Conservation (phyloP, 2,888 invertebrate species). For the Diloba caeruleocephala region DNA sequence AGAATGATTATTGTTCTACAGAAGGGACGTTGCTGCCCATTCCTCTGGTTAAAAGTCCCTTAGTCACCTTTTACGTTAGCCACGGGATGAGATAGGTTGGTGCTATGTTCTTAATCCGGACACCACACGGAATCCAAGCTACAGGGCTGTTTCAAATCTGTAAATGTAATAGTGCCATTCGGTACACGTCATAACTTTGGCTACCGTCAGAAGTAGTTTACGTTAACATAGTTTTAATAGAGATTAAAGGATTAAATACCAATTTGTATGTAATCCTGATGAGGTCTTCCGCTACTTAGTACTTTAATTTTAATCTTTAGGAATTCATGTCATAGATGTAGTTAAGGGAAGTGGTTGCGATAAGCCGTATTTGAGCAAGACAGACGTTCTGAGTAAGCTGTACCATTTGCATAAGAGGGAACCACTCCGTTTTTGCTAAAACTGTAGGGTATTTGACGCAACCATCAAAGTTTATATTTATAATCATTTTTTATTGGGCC, state of each 20-base stretch:
- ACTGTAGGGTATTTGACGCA: slow-evolving; percentile 33
- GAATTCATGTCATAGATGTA: slow-evolving; percentile 51
- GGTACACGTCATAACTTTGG: slow-evolving; percentile 1
- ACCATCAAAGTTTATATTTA: slow-evolving; percentile 20
- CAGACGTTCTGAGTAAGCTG: slow-evolving; percentile 40
- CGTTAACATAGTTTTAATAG: slow-evolving; percentile 23
- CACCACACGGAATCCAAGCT: too few species aligned
- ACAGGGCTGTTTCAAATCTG: not conserved
- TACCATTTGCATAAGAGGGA: slow-evolving; percentile 51
- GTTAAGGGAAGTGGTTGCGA: slow-evolving; percentile 43
- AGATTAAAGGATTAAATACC: slow-evolving; percentile 28
- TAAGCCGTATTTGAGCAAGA: slow-evolving; percentile 37
- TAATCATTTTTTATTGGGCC: slow-evolving; percentile 1
- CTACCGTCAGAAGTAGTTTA: slow-evolving; percentile 3
- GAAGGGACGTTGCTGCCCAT: too few species aligned
- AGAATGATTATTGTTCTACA: too few species aligned
- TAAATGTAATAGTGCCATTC: slow-evolving; percentile 10
- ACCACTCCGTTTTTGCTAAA: slow-evolving; percentile 37
- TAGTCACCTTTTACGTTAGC: too few species aligned
- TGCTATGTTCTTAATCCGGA: too few species aligned
- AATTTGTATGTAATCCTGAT: slow-evolving; percentile 42
- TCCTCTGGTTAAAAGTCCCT: too few species aligned
- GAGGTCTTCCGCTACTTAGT: slow-evolving; percentile 11
- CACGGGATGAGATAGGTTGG: too few species aligned
- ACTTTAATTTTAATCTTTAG: slow-evolving; percentile 46